Percentiles rank a stretch among this genome's conserved stretches.
Conservation (phyloP, 2,113 vertebrate species). For the Hydrolagus affinis region DNA sequence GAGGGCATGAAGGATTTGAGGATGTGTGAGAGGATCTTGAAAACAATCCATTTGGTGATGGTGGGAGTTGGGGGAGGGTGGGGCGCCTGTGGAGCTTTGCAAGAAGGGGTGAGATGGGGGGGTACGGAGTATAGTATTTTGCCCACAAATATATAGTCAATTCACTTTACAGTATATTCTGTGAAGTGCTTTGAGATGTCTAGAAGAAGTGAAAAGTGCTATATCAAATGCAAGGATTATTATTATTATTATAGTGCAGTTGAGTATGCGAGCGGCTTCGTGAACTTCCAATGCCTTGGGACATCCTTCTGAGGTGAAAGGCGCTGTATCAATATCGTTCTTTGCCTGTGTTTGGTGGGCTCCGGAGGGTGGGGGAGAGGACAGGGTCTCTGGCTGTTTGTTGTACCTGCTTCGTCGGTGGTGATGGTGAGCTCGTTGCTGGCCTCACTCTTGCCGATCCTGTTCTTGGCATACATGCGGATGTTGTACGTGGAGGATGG, state of each 20-base stretch:
- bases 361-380: background rate
- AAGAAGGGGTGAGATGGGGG: background rate
- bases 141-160: too few species aligned
- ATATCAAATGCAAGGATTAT: too few species aligned
- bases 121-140: too few species aligned
- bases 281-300: too few species aligned
- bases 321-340: too few species aligned
- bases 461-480: constrained; percentile 97
- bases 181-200: too few species aligned
- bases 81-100: background rate
- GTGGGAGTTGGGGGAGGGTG: too few species aligned
- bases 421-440: constrained; percentile 99
- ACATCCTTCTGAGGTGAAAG: too few species aligned
- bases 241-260: background rate
- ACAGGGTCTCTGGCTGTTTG: background rate
- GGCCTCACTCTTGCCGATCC: constrained; percentile 92
- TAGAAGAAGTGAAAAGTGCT: too few species aligned
- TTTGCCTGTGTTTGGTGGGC: background rate
- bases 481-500: constrained; percentile 98
- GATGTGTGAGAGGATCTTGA: too few species aligned
- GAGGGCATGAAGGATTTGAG: background rate
- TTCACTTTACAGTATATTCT: too few species aligned
- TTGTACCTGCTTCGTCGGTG: constrained; percentile 87
- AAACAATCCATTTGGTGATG: background rate
- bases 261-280: background rate